These are phyloP conservation scores for Uropsilus gracilis DNA, from an alignment of 2,113 vertebrate genomes.

Conservation along the genomic window DNA sequence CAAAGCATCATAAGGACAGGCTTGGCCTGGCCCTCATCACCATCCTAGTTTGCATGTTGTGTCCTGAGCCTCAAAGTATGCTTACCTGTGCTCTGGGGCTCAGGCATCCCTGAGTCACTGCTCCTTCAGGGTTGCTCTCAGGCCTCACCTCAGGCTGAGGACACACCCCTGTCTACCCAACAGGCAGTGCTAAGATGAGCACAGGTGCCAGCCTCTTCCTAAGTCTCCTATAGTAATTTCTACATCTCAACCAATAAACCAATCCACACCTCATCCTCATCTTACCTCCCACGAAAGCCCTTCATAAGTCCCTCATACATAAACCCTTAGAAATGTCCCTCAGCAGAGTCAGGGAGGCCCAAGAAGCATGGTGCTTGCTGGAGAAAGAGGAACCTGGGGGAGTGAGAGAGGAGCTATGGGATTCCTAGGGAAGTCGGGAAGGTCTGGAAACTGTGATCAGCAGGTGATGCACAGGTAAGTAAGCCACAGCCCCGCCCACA, in stretches of 20 bases:
- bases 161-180: accelerated
- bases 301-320: too few species aligned
- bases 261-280: accelerated
- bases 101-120: background rate
- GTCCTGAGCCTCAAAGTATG: background rate
- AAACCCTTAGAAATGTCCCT: too few species aligned
- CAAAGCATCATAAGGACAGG: background rate
- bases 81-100: background rate
- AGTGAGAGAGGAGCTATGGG: accelerated
- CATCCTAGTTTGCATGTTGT: background rate
- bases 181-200: background rate
- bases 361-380: background rate
- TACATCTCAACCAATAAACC: background rate
- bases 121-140: accelerated
- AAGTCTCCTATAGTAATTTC: background rate
- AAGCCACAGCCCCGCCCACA: background rate
- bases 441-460: background rate
- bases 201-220: background rate
- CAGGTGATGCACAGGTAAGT: background rate
- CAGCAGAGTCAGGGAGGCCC: background rate
- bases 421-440: background rate
- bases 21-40: background rate
- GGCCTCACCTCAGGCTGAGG: accelerated
- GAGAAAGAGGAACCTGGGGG: background rate
- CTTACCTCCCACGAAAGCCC: too few species aligned